Evolutionary conservation across 2,888 invertebrate species (phyloP), one percentile per base, ranked within the genome.

Genomic region (Cheilosia vernalis): DNA sequence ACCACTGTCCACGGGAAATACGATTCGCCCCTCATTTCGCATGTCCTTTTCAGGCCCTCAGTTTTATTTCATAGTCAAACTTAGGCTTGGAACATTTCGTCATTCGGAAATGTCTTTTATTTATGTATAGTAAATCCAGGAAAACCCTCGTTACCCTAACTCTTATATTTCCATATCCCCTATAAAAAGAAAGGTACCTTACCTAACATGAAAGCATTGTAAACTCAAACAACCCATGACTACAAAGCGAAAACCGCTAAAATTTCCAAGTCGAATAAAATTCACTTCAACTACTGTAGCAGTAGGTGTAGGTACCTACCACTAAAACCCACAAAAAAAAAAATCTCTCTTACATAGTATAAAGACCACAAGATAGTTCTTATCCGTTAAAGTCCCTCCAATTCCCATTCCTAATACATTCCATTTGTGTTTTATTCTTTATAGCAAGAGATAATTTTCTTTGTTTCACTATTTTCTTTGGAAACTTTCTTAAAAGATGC

Each of bases 391-490:
- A 72, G 19, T 58, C 44, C 66, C 60, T 66, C 51, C 9, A 60
- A 51, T n/a, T 33, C 30, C 51, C 60, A 10, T n/a, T 60, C n/a
- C 64, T 44, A 51, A 66, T 72, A 44, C 55, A 61, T 13, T 37
- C 15, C 37, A 4, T 42, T 33, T 40, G 40, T 33, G 2, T 19
- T 53, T 44, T 40, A 58, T 58, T 37, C 37, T 58, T 17, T 42
- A 37, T 37, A 19, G 3, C 24, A 53, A 67, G 56, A 77, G 72
- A 72, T 66, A 42, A 69, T 79, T 69, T 79, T 64, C 58, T 64
- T 72, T 61, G 58, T 79, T 78, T 37, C 51, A 44, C 21, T 21
- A 17, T 61, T 64, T 42, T 58, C 47, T 58, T 55, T 40, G 2
- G 19, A 2, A 24, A 53, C 42, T 58, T 37, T 64, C 44, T 64